Conservation (phyloP, 2,888 invertebrate species). For the Dolomedes plantarius region DNA sequence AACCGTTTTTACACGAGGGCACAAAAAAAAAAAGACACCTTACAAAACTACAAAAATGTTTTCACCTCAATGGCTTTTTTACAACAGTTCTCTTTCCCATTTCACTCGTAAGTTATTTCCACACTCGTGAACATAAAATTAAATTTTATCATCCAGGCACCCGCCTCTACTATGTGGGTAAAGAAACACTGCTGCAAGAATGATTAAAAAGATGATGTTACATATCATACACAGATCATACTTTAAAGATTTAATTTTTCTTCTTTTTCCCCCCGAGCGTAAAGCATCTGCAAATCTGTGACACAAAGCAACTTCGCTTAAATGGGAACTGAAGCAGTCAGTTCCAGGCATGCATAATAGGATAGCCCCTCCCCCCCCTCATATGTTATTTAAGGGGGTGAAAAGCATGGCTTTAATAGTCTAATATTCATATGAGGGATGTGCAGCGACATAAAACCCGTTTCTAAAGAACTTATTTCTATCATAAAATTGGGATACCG, state of each 20-base stretch:
- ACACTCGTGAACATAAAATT: background rate
- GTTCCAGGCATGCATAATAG: background rate
- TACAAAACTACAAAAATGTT: background rate
- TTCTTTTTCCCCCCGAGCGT: background rate
- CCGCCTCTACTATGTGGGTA: too few relatives aligned
- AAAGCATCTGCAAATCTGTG: background rate
- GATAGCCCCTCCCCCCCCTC: constrained; percentile 7
- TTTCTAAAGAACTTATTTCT: constrained; percentile 42
- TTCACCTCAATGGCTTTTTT: too few relatives aligned
- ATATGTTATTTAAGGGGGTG: background rate
- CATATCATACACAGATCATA: background rate
- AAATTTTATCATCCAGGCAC: background rate
- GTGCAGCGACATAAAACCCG: constrained; percentile 32
- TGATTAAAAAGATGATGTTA: background rate
- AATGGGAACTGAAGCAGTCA: too few relatives aligned
- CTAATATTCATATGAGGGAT: constrained; percentile 15
- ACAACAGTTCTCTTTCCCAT: too few relatives aligned
- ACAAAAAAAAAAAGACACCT: too few relatives aligned
- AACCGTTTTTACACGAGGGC: too few relatives aligned
- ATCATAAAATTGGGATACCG: constrained; percentile 38
- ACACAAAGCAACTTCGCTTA: background rate
- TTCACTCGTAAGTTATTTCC: background rate
- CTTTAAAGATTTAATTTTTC: background rate
- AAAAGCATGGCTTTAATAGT: constrained; percentile 16
- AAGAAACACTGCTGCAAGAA: too few relatives aligned